phyloP scores from a whole-genome alignment of 2,113 vertebrate genomes.

The Chionodraco myersi region DNA sequence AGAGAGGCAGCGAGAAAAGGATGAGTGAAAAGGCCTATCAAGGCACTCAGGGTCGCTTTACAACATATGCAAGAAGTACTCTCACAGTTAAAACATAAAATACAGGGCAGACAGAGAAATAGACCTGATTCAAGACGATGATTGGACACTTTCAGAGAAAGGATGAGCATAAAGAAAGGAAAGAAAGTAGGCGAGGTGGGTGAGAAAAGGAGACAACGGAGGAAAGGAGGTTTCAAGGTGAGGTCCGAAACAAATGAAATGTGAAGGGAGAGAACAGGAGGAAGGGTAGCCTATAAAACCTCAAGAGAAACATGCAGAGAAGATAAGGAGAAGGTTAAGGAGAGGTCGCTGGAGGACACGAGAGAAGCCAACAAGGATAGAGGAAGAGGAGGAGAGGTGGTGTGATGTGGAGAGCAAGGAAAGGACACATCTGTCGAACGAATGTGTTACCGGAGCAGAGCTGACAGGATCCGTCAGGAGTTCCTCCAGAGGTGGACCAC shows the following conservation, averaged over 20 bases:
- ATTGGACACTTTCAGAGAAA: neutral
- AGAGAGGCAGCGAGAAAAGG: neutral
- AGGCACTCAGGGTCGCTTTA: no score
- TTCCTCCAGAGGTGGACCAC: constrained; percentile 38
- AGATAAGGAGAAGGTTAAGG: neutral
- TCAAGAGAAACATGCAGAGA: no score
- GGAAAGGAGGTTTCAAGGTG: neutral
- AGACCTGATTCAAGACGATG: no score
- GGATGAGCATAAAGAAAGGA: constrained; percentile 7
- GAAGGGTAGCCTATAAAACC: no score
- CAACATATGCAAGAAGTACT: no score
- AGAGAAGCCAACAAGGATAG: constrained; percentile 27
- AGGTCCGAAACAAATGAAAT: neutral
- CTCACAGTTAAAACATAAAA: no score
- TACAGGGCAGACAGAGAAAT: no score
- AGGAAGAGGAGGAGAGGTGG: constrained; percentile 8
- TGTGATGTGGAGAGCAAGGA: constrained; percentile 4
- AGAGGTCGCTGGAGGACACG: constrained; percentile 26
- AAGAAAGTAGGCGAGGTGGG: constrained; percentile 18
- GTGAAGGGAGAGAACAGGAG: neutral
- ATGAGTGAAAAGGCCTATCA: neutral
- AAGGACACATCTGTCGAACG: constrained; percentile 36
- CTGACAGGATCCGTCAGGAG: constrained; percentile 48
- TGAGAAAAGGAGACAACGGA: neutral
- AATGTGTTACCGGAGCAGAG: constrained; percentile 43